These are phyloP conservation scores for Drosophila eohydei DNA, from an alignment of 2,888 invertebrate genomes.

Conservation along the genomic window DNA sequence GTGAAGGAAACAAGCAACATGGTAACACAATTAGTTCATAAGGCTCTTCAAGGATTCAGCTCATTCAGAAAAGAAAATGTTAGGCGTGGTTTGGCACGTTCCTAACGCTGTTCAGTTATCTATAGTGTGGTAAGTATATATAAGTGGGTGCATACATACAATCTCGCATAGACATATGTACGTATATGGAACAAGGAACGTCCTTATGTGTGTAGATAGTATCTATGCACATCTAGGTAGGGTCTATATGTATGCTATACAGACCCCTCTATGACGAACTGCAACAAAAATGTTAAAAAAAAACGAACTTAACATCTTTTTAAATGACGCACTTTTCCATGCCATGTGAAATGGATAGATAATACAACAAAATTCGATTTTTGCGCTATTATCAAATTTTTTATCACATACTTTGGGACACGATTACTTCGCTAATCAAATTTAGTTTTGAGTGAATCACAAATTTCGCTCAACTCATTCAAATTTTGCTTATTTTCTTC, in stretches of 20 bases:
- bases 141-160: constrained; percentile 1
- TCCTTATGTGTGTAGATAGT: constrained; percentile 6
- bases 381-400: background rate
- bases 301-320: background rate
- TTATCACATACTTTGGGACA: background rate
- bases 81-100: constrained; percentile 63
- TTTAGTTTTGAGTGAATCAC: background rate
- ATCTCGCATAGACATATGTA: background rate
- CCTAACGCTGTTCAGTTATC: constrained; percentile 24
- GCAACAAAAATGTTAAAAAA: background rate
- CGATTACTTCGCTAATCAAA: background rate
- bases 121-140: constrained; percentile 13
- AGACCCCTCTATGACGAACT: background rate
- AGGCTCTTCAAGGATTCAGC: constrained; percentile 38
- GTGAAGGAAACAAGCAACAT: constrained; percentile 28
- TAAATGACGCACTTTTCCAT: background rate
- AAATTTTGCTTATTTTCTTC: background rate
- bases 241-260: background rate
- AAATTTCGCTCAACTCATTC: background rate
- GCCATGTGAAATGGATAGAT: background rate
- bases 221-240: constrained; percentile 5
- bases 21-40: constrained; percentile 52
- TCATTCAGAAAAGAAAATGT: constrained; percentile 26
- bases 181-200: constrained; percentile 24
- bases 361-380: background rate